These are phyloP conservation scores for Gopherus evgoodei DNA, from an alignment of 2,113 vertebrate species.

Conservation along the genomic window DNA sequence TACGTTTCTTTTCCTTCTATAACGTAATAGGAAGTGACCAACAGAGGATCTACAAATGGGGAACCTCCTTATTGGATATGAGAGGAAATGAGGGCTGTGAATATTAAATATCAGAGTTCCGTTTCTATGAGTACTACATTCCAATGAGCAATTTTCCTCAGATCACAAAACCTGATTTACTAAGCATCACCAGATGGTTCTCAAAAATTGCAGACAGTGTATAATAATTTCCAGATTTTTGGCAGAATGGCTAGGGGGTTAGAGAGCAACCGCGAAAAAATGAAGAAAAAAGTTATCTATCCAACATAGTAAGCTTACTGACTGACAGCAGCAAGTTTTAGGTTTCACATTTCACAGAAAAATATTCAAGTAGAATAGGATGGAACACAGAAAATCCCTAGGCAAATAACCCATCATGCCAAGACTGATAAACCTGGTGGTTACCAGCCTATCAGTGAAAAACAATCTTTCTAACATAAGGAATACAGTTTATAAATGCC, in stretches of 20 bases:
- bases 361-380: not conserved
- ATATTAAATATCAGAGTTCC: not conserved
- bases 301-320: not conserved
- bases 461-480: accelerated
- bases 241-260: not conserved
- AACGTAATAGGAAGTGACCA: not conserved
- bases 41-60: not conserved
- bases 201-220: not conserved
- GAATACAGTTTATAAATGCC: not conserved
- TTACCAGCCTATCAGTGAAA: not conserved
- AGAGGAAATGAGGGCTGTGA: not conserved
- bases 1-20: not conserved
- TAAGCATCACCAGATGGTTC: not conserved
- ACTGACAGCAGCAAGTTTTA: not conserved
- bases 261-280: not conserved
- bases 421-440: not conserved
- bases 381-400: not conserved
- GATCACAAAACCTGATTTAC: not conserved
- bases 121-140: not conserved
- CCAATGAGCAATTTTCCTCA: not conserved
- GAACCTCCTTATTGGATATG: not conserved
- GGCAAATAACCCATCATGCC: not conserved
- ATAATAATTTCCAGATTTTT: not conserved
- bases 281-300: not conserved
- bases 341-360: accelerated